Percentiles rank a stretch among this genome's conserved stretches.
These are phyloP conservation scores for Sakesphorus luctuosus DNA, from an alignment of 2,113 vertebrate species.

Conservation along the genomic window DNA sequence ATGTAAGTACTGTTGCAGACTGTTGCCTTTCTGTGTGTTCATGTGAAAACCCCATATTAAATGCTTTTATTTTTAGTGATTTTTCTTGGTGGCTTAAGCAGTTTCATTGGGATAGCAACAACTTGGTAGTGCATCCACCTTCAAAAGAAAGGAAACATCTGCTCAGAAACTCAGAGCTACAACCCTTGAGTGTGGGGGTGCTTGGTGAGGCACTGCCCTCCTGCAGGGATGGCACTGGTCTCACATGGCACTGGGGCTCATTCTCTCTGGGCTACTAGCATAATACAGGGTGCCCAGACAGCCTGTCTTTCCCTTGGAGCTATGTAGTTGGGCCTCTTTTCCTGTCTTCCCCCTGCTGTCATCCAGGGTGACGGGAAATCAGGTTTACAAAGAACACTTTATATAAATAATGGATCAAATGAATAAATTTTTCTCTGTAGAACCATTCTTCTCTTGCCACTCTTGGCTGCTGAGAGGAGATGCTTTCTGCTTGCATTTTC, in stretches of 20 bases:
- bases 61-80: conserved; percentile 66
- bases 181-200: neutral
- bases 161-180: neutral
- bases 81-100: neutral
- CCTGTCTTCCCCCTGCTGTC: conserved; percentile 51
- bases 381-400: conserved; percentile 68
- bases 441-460: conserved; percentile 47
- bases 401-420: conserved; percentile 74
- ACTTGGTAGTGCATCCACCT: neutral
- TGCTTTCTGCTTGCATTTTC: conserved; percentile 55
- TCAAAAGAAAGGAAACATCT: neutral
- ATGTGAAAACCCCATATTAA: conserved; percentile 61
- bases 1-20: conserved; percentile 28
- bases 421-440: conserved; percentile 60
- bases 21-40: conserved; percentile 36
- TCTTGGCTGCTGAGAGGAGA: conserved; percentile 24
- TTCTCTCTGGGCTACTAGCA: neutral
- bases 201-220: neutral
- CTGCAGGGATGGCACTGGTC: neutral
- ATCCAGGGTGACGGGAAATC: conserved; percentile 48
- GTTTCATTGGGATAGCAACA: neutral
- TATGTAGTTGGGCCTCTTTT: conserved; percentile 42
- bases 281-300: neutral
- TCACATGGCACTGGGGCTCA: neutral
- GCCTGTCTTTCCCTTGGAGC: neutral